Percentiles rank a stretch among this genome's conserved stretches.
phyloP scores from a whole-genome alignment of 2,888 invertebrate species.

The Acholoe squamosa region DNA sequence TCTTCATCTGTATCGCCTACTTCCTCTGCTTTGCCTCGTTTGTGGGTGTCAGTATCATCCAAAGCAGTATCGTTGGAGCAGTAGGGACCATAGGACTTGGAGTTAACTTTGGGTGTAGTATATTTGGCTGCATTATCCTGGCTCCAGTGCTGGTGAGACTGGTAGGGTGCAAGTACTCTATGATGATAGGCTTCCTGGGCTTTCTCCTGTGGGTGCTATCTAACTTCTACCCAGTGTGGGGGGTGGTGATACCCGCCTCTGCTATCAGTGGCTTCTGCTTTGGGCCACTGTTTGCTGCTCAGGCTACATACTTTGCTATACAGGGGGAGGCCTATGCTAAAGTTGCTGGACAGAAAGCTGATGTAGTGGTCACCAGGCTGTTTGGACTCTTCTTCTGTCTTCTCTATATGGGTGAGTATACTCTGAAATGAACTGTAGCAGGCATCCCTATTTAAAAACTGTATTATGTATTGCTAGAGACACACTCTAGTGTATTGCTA shows the following conservation, averaged over 20 bases:
- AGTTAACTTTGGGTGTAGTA: constrained; percentile 50
- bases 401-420: constrained; percentile 54
- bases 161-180: constrained; percentile 48
- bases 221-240: constrained; percentile 48
- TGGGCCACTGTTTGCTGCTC: constrained; percentile 57
- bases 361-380: constrained; percentile 44
- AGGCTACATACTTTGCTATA: constrained; percentile 58
- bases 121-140: constrained; percentile 35
- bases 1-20: constrained; percentile 32
- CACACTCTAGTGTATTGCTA: too few relatives aligned
- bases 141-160: constrained; percentile 43
- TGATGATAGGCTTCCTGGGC: constrained; percentile 48
- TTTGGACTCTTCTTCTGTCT: constrained; percentile 63
- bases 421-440: too few relatives aligned
- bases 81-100: constrained; percentile 57
- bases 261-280: constrained; percentile 36
- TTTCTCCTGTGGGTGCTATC: constrained; percentile 58
- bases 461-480: too few relatives aligned
- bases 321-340: constrained; percentile 51
- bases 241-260: constrained; percentile 31
- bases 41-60: constrained; percentile 57
- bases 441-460: too few relatives aligned
- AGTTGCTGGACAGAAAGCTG: constrained; percentile 26
- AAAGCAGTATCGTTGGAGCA: constrained; percentile 44
- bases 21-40: constrained; percentile 51